phyloP scores from a whole-genome alignment of 2,797 vertebrate genomes.

The Alouatta caraya region DNA sequence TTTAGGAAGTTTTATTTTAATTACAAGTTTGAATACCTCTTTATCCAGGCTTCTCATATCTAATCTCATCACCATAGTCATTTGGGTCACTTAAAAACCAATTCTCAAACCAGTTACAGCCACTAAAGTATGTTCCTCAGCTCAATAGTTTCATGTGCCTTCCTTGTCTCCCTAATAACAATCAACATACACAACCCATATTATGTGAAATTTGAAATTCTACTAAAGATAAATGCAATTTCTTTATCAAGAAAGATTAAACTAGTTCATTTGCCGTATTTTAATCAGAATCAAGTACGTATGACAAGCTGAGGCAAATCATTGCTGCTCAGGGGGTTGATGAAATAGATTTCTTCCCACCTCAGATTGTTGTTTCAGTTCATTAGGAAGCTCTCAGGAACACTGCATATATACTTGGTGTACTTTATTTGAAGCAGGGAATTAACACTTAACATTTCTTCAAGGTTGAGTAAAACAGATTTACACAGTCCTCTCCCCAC shows the following conservation, averaged over 20 bases:
- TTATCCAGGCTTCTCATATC: background rate
- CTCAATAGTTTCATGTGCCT: background rate
- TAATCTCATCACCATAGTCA: background rate
- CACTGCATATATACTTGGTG: conserved; percentile 50
- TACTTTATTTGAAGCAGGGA: conserved; percentile 58
- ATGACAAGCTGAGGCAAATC: conserved; percentile 89
- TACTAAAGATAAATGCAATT: conserved; percentile 63
- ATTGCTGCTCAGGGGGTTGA: conserved; percentile 90
- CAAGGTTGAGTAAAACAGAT: conserved; percentile 44
- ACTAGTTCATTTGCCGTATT: conserved; percentile 80
- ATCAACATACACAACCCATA: background rate
- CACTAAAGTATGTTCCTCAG: background rate
- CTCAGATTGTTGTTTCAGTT: conserved; percentile 76
- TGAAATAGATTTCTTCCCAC: conserved; percentile 86
- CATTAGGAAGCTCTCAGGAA: conserved; percentile 79
- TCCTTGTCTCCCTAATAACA: background rate
- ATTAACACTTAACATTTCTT: conserved; percentile 46
- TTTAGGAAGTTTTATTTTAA: background rate
- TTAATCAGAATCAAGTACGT: conserved; percentile 91
- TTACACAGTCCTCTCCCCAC: background rate
- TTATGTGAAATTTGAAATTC: background rate
- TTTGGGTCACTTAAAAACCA: background rate
- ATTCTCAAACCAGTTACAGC: background rate
- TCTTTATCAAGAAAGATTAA: conserved; percentile 75
- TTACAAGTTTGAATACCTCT: background rate